These are phyloP conservation scores for Agelaius phoeniceus DNA, from an alignment of 2,113 vertebrate species.

Conservation along the genomic window DNA sequence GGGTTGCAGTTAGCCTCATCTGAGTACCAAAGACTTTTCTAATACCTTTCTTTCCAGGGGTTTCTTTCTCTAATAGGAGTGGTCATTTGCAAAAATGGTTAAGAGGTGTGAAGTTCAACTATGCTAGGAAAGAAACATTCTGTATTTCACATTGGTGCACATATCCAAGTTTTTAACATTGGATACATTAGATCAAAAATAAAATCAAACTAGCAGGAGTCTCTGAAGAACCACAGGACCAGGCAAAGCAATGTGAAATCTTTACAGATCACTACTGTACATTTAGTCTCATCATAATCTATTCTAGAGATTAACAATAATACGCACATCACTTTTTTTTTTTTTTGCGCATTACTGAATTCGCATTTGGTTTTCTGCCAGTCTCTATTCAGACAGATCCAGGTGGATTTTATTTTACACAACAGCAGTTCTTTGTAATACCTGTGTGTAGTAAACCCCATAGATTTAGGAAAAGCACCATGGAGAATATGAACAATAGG, in stretches of 20 bases:
- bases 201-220: not conserved
- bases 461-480: too few relatives aligned
- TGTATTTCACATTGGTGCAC: not conserved
- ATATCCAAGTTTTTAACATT: not conserved
- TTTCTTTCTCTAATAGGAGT: not conserved
- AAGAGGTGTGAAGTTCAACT: not conserved
- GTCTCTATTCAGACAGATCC: not conserved
- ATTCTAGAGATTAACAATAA: not conserved
- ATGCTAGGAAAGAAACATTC: not conserved
- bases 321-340: not conserved
- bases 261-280: not conserved
- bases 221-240: not conserved
- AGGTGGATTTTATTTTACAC: not conserved
- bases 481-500: too few relatives aligned
- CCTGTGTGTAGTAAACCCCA: constrained; percentile 60
- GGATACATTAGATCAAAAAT: not conserved
- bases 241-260: not conserved
- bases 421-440: constrained; percentile 35
- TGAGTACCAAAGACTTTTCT: not conserved
- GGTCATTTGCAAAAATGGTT: not conserved
- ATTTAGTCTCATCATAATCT: not conserved
- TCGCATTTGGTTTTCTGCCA: not conserved
- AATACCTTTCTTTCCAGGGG: not conserved
- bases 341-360: not conserved
- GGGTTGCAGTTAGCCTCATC: rapidly evolving